A percentile compares a stretch with the other conserved stretches of the same genome.
Evolutionary conservation across 2,888 invertebrate genomes (phyloP).

Genomic region (Meganola albula): DNA sequence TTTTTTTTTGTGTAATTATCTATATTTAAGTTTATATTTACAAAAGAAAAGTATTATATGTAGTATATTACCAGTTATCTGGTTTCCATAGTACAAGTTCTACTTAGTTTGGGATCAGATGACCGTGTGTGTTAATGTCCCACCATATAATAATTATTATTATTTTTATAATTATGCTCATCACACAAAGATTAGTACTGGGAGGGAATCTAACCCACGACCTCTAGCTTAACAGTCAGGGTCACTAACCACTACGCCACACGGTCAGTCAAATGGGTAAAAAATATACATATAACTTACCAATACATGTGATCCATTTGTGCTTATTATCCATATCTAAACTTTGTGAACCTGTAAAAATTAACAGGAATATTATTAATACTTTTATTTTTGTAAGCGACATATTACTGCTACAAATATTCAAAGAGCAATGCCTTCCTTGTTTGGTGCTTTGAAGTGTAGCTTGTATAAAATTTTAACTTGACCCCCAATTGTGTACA

Average conservation of each 20-base stretch:
- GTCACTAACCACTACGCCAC: neutral
- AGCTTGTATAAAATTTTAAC: too few species aligned
- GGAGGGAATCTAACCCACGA: neutral
- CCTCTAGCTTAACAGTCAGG: neutral
- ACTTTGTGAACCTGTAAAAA: constrained; percentile 33
- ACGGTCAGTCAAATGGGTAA: neutral
- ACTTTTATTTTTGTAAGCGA: neutral
- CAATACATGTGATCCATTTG: constrained; percentile 27
- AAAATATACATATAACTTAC: constrained; percentile 28
- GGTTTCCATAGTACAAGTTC: too few species aligned
- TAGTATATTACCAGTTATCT: too few species aligned
- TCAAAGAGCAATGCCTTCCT: neutral
- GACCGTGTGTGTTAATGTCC: too few species aligned
- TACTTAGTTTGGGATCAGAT: too few species aligned
- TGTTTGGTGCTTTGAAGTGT: neutral
- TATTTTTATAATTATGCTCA: too few species aligned
- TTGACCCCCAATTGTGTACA: too few species aligned
- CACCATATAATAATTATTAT: too few species aligned
- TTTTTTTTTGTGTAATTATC: too few species aligned
- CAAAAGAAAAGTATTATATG: too few species aligned
- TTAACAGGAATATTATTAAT: constrained; percentile 4
- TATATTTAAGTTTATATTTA: too few species aligned
- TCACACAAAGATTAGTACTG: neutral
- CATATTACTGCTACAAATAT: constrained; percentile 6
- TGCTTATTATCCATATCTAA: constrained; percentile 27